phyloP scores from a whole-genome alignment of 2,888 invertebrate species.

The Tachina grossa region DNA sequence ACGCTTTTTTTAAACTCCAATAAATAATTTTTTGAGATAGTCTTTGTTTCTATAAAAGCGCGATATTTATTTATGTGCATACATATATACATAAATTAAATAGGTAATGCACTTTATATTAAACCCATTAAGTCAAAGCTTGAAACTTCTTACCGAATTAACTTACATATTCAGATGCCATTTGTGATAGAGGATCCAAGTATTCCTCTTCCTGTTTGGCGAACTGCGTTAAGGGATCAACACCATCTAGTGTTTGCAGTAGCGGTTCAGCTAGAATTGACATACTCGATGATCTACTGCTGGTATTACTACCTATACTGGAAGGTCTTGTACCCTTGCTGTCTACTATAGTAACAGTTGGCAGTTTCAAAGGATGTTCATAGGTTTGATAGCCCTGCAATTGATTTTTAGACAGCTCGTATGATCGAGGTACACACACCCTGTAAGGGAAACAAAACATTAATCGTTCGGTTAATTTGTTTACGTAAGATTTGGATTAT shows the following conservation, averaged over 20 bases:
- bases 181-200: constrained; percentile 87
- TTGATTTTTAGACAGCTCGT: constrained; percentile 76
- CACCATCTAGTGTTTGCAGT: constrained; percentile 85
- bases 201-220: constrained; percentile 84
- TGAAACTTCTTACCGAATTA: neutral
- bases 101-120: too few relatives aligned
- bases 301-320: constrained; percentile 81
- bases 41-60: too few relatives aligned
- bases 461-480: neutral
- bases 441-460: constrained; percentile 68
- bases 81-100: too few relatives aligned
- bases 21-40: too few relatives aligned
- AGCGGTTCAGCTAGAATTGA: constrained; percentile 84
- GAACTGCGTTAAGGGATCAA: constrained; percentile 89
- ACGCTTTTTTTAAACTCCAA: too few relatives aligned
- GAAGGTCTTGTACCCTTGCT: constrained; percentile 81
- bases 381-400: constrained; percentile 77
- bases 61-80: too few relatives aligned
- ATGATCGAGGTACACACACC: constrained; percentile 79
- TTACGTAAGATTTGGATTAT: neutral
- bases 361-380: constrained; percentile 86
- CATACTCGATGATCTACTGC: constrained; percentile 84
- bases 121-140: too few relatives aligned
- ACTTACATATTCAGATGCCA: constrained; percentile 83
- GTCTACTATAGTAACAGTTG: constrained; percentile 84